Evolutionary conservation across 2,888 invertebrate species (phyloP), one percentile per base, ranked within the genome.

Genomic region (Beris chalybata): DNA sequence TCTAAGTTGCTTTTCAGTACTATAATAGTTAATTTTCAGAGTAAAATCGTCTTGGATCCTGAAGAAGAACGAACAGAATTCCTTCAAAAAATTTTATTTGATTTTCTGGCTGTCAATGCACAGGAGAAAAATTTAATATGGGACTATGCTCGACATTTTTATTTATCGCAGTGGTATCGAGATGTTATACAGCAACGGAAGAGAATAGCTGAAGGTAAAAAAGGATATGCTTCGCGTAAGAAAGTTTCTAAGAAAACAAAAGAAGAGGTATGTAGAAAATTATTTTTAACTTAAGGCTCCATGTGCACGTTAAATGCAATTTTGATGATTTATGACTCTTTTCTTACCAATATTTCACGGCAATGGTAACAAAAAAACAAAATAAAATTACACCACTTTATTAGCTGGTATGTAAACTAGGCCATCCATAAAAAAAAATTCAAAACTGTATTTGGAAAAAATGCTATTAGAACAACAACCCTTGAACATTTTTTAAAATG

Each of bases 81-180:
- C 80, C 82, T 97, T 52, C 95, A 96, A 77, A 87, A 92, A 71
- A 93, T 96, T 50, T 82, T 97, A 13, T 83, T 97, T 4, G 95
- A 96, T 81, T 97, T 95, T 81, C 83, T 97, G 70, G 93, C 95
- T 45, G 92, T 94, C n/a, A 92, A 93, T 75, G 91, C 92, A 5
- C 93, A 93, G 76, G 91, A 90, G 74, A 94, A 95, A 75, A 90
- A 91, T 73, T 72, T 79, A 64, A 90, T 93, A 3, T 88, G 93
- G 82, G 90, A 90, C 78, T 95, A 94, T 81, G 93, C 97, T 0
- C 84, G 97, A 52, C 93, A 95, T 80, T 99, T 97, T 82, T 97
- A 97, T 81, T 89, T 97, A 70, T 92, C 95, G 0, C 96, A 97
- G 78, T 99, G 98, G 98, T 97, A 94, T 78, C 85, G 91, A 72